phyloP scores from a whole-genome alignment of 2,888 invertebrate genomes.

The Augochlorella aurata region DNA sequence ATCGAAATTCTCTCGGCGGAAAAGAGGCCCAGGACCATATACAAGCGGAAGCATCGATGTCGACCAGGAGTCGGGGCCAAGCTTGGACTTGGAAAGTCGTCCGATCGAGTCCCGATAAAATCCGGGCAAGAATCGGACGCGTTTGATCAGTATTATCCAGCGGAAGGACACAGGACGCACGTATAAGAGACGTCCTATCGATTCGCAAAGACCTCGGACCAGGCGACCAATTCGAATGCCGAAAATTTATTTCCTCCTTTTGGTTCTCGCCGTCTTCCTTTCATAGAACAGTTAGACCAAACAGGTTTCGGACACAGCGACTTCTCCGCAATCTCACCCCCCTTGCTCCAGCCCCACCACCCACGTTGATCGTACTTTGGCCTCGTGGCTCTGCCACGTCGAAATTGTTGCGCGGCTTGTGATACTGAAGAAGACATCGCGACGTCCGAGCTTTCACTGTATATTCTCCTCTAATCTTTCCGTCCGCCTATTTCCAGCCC shows the following conservation, averaged over 20 bases:
- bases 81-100: neutral
- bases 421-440: slow-evolving; percentile 73
- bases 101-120: neutral
- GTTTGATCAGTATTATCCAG: slow-evolving; percentile 49
- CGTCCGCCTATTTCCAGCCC: slow-evolving; percentile 32
- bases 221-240: slow-evolving; percentile 68
- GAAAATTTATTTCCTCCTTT: slow-evolving; percentile 43
- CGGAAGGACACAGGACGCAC: slow-evolving; percentile 20
- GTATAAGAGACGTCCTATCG: slow-evolving; percentile 7
- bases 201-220: slow-evolving; percentile 64
- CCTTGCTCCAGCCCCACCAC: neutral
- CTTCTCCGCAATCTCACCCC: slow-evolving; percentile 19
- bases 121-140: neutral
- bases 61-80: neutral
- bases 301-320: slow-evolving; percentile 30
- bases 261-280: neutral
- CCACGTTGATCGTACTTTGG: neutral
- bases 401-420: slow-evolving; percentile 73
- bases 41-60: slow-evolving; percentile 30
- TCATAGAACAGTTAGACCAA: slow-evolving; percentile 38
- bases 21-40: slow-evolving; percentile 38
- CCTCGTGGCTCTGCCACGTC: slow-evolving; percentile 10
- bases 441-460: slow-evolving; percentile 63
- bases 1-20: slow-evolving; percentile 49
- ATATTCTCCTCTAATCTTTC: slow-evolving; percentile 58